Base-by-base conservation (phyloP, 2,797 vertebrate species). In the Setipinna tenuifilis region DNA sequence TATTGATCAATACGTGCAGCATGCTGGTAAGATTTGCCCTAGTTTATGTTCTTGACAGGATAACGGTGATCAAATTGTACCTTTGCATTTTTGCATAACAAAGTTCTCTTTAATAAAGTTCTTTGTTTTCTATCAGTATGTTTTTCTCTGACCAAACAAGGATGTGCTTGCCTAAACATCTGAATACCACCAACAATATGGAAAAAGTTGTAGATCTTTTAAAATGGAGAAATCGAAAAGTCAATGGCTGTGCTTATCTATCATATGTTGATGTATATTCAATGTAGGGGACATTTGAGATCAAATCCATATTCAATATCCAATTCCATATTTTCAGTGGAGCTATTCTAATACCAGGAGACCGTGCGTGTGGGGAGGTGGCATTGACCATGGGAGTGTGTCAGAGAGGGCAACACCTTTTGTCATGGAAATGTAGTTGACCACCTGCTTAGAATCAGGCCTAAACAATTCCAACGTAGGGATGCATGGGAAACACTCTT, bases 381-480 rank as follows among this genome's bases (percentile, higher is more conserved):
- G 82, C 41, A 50, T 54, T 84, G 84, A 85, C 9, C 83, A 80
- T 54, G 12, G 44, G 58, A 83, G 35, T 41, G 54, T 82, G 82
- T 65, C 86, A 61, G 85, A 87, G 87, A 86, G 91, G 89, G 88
- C 87, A 88, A 10, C 82, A 81, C 88, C 90, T 92, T 92, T 92
- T 94, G 91, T 90, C 88, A 94, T 90, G 92, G 89, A 81, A 93
- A 91, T 92, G 90, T 89, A 90, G 87, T 85, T 89, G 91, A 93
- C 92, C 95, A 95, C 94, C 94, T 95, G 94, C 93, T 93, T 91
- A 87, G 93, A 90, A 90, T 87, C 85, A 88, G 88, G 88, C 88
- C 88, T 86, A 44, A 62, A 71, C 92, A 93, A 92, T 92, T 68
- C 62, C 80, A 80, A 83, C 85, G 75, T 35, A 31, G 83, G 25